These are phyloP conservation scores for Ectropis grisescens DNA, from an alignment of 1,140 invertebrate species.

Conservation along the genomic window DNA sequence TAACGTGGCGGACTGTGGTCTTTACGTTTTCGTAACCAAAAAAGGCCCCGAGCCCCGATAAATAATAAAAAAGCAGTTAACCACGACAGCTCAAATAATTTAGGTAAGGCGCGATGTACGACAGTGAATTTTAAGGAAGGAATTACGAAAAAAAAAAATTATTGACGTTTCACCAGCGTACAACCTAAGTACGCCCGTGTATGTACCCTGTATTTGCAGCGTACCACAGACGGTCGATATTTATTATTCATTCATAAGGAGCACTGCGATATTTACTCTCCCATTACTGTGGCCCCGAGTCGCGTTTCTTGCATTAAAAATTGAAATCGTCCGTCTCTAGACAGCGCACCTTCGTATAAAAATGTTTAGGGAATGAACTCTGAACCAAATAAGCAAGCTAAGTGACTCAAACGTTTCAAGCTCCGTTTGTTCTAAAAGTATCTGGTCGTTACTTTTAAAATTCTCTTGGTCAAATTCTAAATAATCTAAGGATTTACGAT, in stretches of 20 bases:
- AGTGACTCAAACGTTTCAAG: too few relatives aligned
- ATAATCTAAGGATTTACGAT: too few relatives aligned
- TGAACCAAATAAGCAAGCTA: slow-evolving; percentile 21
- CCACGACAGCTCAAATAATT: slow-evolving; percentile 1
- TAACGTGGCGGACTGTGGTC: too few relatives aligned
- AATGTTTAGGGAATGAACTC: slow-evolving; percentile 20
- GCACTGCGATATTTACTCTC: slow-evolving; percentile 49
- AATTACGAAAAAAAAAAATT: too few relatives aligned
- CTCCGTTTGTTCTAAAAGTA: too few relatives aligned
- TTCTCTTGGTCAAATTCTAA: too few relatives aligned
- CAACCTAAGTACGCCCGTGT: slow-evolving; percentile 4
- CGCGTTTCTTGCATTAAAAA: slow-evolving; percentile 47
- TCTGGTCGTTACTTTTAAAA: too few relatives aligned
- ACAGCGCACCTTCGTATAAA: slow-evolving; percentile 17
- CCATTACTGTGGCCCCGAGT: slow-evolving; percentile 39
- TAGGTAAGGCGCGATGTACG: slow-evolving; percentile 1
- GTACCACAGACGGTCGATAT: slow-evolving; percentile 22
- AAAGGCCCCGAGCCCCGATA: too few relatives aligned
- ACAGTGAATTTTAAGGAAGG: too few relatives aligned
- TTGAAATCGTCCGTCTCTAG: slow-evolving; percentile 25
- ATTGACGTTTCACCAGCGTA: too few relatives aligned
- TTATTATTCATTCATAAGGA: slow-evolving; percentile 56
- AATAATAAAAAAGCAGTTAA: not conserved
- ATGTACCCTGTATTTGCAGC: slow-evolving; percentile 20
- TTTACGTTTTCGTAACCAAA: not conserved